A percentile compares a stretch with the other conserved stretches of the same genome.
Conservation (phyloP, 2,113 vertebrate species). For the Lichenostomus cassidix region DNA sequence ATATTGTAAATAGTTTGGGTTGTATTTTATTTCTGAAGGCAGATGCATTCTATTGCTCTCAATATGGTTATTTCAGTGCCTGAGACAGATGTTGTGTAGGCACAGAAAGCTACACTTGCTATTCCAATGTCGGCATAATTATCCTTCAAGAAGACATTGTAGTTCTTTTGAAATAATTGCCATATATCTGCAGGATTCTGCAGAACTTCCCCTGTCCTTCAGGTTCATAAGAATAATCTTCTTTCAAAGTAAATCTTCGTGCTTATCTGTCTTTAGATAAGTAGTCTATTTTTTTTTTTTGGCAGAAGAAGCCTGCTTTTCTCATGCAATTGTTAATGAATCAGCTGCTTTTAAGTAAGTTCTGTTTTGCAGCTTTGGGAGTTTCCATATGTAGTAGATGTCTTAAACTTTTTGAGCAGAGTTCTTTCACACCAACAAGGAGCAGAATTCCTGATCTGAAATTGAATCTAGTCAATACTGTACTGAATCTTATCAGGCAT, state of each 20-base stretch:
- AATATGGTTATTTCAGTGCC: neutral
- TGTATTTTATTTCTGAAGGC: neutral
- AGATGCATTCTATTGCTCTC: neutral
- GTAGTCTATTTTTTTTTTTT: neutral
- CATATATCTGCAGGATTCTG: neutral
- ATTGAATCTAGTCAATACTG: neutral
- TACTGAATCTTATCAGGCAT: neutral
- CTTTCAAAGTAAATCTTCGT: neutral
- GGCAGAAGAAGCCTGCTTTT: neutral
- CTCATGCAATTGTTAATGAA: neutral
- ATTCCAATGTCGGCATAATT: neutral
- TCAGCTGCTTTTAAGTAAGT: neutral
- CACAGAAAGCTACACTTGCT: neutral
- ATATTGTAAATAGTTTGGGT: neutral
- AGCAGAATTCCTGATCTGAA: neutral
- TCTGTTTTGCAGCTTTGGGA: neutral
- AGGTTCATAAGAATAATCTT: neutral
- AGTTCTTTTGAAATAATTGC: neutral
- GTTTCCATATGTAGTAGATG: neutral
- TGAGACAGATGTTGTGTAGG: neutral
- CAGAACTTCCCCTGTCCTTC: neutral
- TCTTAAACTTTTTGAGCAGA: neutral
- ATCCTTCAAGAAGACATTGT: neutral
- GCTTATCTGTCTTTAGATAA: neutral
- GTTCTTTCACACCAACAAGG: neutral